Evolutionary conservation across 1,140 invertebrate species (phyloP), one percentile per base, ranked within the genome.

Genomic region (Procambarus clarkii): DNA sequence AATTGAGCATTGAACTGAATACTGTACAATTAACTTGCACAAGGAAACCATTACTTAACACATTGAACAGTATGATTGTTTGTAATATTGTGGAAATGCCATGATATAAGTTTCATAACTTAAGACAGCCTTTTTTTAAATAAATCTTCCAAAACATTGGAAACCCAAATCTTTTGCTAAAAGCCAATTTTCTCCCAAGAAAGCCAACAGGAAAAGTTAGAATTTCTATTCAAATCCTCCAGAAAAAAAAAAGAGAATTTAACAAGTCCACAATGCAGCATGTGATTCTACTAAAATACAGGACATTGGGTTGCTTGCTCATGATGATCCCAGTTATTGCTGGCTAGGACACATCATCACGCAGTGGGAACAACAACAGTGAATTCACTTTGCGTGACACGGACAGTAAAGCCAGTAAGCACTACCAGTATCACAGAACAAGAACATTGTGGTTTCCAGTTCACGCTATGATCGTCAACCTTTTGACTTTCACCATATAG

Each of bases 351-450:
- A 86, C 80, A 88, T 79, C 91, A 88, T 85, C 87, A 89, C 87
- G 87, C 90, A 79, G 54, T 91, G 83, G 80, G 79, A 88, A 88
- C 81, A 71, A 82, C 69, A 87, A 88, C 50, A 84, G 80, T 88
- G 71, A 84, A 78, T 50, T 83, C 76, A 79, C 83, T 88, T 86
- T 85, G 82, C 86, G 81, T 92, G 91, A 88, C 81, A 88, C 86
- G 83, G 83, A 92, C 86, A 88, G 81, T 88, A 89, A 89, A 88
- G 86, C 86, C 86, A 89, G 80, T 89, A 92, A 86, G 86, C 86
- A 88, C 91, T 92, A 92, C 91, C 91, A 92, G 91, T 92, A 92
- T 92, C 91, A 92, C 91, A 92, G 87, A 88, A 86, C 86, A 88
- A 92, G 81, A 92, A 86, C 81, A 88, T 89, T 76, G 54, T 81